These are phyloP conservation scores for Nephrotoma appendiculata DNA, from an alignment of 2,888 invertebrate genomes.

Conservation along the genomic window DNA sequence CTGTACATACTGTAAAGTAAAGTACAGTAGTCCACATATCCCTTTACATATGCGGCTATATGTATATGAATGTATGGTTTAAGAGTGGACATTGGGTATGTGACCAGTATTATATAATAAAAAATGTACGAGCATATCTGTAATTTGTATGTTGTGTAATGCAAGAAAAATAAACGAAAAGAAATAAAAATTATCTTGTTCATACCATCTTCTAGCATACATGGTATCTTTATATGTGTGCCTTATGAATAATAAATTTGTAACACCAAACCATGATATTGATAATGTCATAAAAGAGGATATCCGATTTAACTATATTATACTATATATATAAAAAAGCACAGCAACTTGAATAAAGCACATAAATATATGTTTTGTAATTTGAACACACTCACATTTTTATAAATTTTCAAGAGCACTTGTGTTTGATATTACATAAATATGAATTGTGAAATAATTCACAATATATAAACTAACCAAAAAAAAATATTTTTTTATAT, in stretches of 20 bases:
- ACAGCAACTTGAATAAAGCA: not conserved
- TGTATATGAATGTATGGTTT: not conserved
- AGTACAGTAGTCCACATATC: not conserved
- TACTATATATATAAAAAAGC: not conserved
- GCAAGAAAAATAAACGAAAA: not conserved
- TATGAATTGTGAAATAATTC: not conserved
- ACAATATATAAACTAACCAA: not conserved
- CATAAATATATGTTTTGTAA: not conserved
- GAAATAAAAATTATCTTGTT: not conserved
- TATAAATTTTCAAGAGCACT: too few species aligned
- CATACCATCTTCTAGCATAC: not conserved
- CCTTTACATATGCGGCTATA: not conserved
- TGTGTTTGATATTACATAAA: too few species aligned
- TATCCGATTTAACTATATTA: not conserved
- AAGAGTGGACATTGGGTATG: not conserved
- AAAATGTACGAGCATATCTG: not conserved
- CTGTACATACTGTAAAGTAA: not conserved
- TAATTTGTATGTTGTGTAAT: not conserved
- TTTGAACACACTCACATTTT: not conserved
- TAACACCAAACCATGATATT: not conserved
- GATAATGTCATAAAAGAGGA: not conserved
- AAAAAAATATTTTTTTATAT: not conserved
- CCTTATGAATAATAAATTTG: not conserved
- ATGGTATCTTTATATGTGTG: not conserved
- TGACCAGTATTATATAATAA: not conserved